A percentile compares a stretch with the other conserved stretches of the same genome.
Evolutionary conservation across 1,140 invertebrate species (phyloP).

Genomic region (Platorchestia sp.): DNA sequence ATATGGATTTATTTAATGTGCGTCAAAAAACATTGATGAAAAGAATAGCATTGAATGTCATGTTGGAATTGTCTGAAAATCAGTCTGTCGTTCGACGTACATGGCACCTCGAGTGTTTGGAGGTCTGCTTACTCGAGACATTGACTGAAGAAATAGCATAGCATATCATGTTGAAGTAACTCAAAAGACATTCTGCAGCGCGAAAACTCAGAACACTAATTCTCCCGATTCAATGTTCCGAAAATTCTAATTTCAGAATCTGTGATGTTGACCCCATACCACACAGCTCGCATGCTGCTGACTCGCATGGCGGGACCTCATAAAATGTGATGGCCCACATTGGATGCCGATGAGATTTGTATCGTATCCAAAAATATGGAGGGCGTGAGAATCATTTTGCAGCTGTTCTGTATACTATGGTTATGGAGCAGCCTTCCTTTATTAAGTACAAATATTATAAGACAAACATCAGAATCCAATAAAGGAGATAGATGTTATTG

Average conservation of each 20-base stretch:
- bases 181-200: too few relatives aligned
- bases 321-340: background rate
- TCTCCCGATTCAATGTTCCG: background rate
- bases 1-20: too few relatives aligned
- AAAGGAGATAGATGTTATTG: background rate
- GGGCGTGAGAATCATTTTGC: background rate
- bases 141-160: too few relatives aligned
- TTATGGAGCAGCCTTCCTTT: background rate
- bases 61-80: background rate
- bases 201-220: background rate
- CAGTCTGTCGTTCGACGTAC: background rate
- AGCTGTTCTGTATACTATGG: background rate
- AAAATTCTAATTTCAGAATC: background rate
- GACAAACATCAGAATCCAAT: background rate
- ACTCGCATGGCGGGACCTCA: background rate
- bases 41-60: background rate
- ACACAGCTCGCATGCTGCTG: background rate
- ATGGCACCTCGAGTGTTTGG: too few relatives aligned
- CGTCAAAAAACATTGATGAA: background rate
- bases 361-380: background rate
- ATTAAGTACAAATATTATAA: slow-evolving; percentile 3
- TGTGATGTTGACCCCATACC: background rate
- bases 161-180: too few relatives aligned
- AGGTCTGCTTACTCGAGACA: too few relatives aligned
- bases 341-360: background rate